Percentiles rank a stretch among this genome's conserved stretches.
These are phyloP conservation scores for Ctenopoma multispine DNA, from an alignment of 2,797 vertebrate genomes.

Conservation along the genomic window DNA sequence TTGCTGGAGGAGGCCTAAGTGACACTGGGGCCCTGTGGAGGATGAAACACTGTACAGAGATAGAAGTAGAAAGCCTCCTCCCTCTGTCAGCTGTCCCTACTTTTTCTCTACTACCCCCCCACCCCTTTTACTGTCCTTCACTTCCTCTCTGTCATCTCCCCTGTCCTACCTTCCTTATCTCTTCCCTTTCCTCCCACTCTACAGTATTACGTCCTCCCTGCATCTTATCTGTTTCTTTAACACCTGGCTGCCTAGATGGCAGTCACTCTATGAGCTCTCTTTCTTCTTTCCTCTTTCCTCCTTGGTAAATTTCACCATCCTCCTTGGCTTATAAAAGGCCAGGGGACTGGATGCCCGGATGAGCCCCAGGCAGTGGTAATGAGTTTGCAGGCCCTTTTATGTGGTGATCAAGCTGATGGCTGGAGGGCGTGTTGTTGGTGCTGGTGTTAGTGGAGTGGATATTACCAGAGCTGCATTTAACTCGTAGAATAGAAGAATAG, in stretches of 20 bases:
- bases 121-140: constrained; percentile 48
- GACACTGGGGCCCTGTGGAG: constrained; percentile 68
- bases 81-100: constrained; percentile 43
- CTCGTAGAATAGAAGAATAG: constrained; percentile 45
- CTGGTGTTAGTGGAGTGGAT: constrained; percentile 61
- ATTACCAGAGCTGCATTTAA: constrained; percentile 56
- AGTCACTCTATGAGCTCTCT: constrained; percentile 46
- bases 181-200: constrained; percentile 36
- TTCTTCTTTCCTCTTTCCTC: constrained; percentile 35
- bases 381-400: constrained; percentile 78
- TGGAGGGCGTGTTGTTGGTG: constrained; percentile 63
- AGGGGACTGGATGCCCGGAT: constrained; percentile 55
- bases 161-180: constrained; percentile 63
- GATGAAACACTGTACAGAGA: constrained; percentile 70
- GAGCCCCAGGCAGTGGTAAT: constrained; percentile 74
- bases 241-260: constrained; percentile 67
- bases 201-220: constrained; percentile 48
- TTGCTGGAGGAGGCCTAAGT: constrained; percentile 68
- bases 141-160: constrained; percentile 61
- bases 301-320: constrained; percentile 66
- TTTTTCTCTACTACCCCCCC: constrained; percentile 37
- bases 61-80: constrained; percentile 56
- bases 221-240: constrained; percentile 66
- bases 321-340: constrained; percentile 67
- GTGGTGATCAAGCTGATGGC: constrained; percentile 72